Evolutionary conservation across 1,140 invertebrate genomes (phyloP), one percentile per base, ranked within the genome.

Genomic region (Cephus cinctus): DNA sequence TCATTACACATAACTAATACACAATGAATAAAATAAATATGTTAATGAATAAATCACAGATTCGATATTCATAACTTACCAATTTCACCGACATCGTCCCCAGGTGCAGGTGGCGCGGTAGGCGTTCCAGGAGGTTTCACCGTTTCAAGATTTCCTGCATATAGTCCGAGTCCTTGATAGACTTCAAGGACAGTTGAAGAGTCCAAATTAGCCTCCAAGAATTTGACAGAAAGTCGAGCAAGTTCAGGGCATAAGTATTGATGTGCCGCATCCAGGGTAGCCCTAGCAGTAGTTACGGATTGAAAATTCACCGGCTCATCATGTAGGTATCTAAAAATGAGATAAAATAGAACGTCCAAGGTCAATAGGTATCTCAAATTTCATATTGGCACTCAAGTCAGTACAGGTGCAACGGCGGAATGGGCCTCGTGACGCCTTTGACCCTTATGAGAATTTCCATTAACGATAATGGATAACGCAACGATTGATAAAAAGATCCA

Each of bases 161-260:
- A 79, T 1, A 80, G 38, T 27, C 68, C 52, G 1, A 80, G 59
- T 9, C 76, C 72, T 11, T 76, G 70, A 36, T 81, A 75, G 34
- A 83, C 75, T 22, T 71, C 54, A 0, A 83, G 68, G 2, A 81
- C 80, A n/a, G 77, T 81, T 1, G 60, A 56, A 0, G 68, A 44
- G 2, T 58, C 74, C 0, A 81, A 49, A 47, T 80, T 76, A 2
- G 57, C 55, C 12, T 79, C 78, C 2, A 89, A 71, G 41, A 82
- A 85, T 5, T 77, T 66, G 2, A 85, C 80, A 43, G 86, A 86
- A 8, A 81, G 65, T 35, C 78, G 69, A 11, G 82, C 81, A 6
- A 89, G 71, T 21, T 78, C 81, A 2, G 80, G 76, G 45, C 86
- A 85, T 3, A 86, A 67, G 54, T 87, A 88, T 49, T 86, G 83